Conservation (phyloP, 2,797 vertebrate genomes). For the Adelosebastes latens region DNA sequence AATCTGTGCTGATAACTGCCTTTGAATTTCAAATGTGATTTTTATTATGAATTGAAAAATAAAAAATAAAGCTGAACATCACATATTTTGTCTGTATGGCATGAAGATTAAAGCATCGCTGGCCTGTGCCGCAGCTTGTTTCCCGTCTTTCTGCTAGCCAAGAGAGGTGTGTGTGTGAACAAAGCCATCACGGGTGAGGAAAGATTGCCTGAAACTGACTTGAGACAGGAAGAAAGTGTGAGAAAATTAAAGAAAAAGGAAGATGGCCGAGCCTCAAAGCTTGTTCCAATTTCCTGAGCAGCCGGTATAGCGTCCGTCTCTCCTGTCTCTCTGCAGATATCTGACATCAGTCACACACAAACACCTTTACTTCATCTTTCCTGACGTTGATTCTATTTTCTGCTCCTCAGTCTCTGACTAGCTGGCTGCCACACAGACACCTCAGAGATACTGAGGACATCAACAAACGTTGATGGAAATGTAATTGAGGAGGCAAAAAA, state of each 20-base stretch:
- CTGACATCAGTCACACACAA: conserved; percentile 7
- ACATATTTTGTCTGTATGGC: background rate
- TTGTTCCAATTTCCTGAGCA: conserved; percentile 49
- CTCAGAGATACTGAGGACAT: background rate
- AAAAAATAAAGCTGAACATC: background rate
- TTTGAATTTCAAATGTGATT: background rate
- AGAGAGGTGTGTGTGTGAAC: background rate
- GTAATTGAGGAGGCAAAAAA: background rate
- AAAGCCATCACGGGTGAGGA: background rate
- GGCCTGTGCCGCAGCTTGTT: background rate
- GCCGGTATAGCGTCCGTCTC: background rate
- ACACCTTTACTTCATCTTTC: background rate
- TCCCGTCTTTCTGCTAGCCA: background rate
- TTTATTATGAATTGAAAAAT: background rate
- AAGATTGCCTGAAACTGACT: background rate
- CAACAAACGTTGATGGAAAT: background rate
- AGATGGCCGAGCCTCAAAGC: background rate
- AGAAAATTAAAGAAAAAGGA: background rate
- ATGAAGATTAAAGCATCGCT: background rate
- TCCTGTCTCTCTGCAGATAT: background rate
- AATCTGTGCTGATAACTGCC: background rate
- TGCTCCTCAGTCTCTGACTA: background rate
- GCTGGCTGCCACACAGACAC: background rate
- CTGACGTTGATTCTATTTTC: conserved; percentile 13
- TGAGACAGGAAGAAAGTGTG: background rate